Evolutionary conservation across 1,140 invertebrate genomes (phyloP).

Genomic region (Phocides pigmalion): DNA sequence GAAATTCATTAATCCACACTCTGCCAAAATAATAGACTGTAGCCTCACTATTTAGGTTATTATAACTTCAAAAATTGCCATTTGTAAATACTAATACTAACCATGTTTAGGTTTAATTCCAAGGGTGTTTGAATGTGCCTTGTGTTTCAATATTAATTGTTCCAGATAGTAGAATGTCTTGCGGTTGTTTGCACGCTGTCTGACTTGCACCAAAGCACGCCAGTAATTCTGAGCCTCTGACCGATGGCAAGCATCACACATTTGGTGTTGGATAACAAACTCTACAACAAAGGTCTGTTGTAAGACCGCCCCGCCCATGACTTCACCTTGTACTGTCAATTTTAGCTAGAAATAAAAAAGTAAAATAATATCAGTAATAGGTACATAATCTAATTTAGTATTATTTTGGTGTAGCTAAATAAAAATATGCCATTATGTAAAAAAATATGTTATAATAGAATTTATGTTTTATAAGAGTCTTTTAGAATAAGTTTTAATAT

Average conservation of each 20-base stretch:
- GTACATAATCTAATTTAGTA: too few relatives aligned
- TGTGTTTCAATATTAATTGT: constrained; percentile 98
- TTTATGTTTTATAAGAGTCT: too few relatives aligned
- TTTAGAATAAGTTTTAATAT: too few relatives aligned
- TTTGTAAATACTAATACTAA: constrained; percentile 73
- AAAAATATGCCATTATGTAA: too few relatives aligned
- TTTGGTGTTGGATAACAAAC: constrained; percentile 95
- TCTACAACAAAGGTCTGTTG: constrained; percentile 98
- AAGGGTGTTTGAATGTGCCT: constrained; percentile 95
- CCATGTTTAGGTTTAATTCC: constrained; percentile 97
- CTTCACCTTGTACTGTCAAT: constrained; percentile 98
- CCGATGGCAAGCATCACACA: constrained; percentile 99
- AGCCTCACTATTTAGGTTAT: too few relatives aligned
- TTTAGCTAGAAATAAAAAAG: constrained; percentile 88
- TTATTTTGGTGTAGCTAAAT: too few relatives aligned
- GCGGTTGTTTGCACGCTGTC: constrained; percentile 95
- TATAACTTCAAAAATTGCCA: too few relatives aligned
- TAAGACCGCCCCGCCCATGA: constrained; percentile 91
- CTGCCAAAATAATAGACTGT: too few relatives aligned
- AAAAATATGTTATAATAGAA: too few relatives aligned
- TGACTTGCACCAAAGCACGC: constrained; percentile 94
- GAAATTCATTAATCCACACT: too few relatives aligned
- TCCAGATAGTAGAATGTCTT: constrained; percentile 99
- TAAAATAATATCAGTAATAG: too few relatives aligned
- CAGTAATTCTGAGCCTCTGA: constrained; percentile 99